Evolutionary conservation across 2,888 invertebrate genomes (phyloP).

Genomic region (Agrotis clavis): DNA sequence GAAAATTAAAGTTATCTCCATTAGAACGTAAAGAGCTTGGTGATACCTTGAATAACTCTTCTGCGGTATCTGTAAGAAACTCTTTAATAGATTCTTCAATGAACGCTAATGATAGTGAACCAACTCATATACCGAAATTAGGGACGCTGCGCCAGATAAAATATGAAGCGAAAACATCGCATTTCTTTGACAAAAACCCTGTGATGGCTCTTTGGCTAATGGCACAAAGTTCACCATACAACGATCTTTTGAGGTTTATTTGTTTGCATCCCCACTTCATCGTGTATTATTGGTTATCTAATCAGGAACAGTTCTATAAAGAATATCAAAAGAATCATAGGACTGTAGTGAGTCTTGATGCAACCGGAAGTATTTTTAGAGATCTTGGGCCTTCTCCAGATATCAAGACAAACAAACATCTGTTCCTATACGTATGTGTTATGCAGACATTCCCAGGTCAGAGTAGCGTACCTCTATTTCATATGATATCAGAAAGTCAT

Average conservation of each 20-base stretch:
- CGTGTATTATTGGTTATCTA: not conserved
- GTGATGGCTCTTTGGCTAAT: too few species aligned
- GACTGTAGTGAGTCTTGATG: not conserved
- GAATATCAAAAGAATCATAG: not conserved
- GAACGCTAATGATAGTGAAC: not conserved
- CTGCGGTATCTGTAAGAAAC: not conserved
- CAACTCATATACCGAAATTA: not conserved
- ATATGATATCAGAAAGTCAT: slow-evolving; percentile 1
- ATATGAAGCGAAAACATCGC: not conserved
- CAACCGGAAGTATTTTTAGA: slow-evolving; percentile 1
- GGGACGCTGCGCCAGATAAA: not conserved
- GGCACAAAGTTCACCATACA: not conserved
- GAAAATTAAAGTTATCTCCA: not conserved
- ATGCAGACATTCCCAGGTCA: not conserved
- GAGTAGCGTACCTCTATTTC: too few species aligned
- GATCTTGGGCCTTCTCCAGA: slow-evolving; percentile 1
- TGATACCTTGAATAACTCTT: not conserved
- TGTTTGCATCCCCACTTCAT: not conserved
- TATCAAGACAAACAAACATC: not conserved
- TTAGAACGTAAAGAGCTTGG: not conserved
- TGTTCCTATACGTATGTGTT: not conserved
- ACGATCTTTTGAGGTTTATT: too few species aligned
- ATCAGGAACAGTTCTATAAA: not conserved
- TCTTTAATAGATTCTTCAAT: not conserved
- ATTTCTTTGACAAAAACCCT: too few species aligned